These are phyloP conservation scores for Eilema caniola DNA, from an alignment of 2,888 invertebrate species.

Conservation along the genomic window DNA sequence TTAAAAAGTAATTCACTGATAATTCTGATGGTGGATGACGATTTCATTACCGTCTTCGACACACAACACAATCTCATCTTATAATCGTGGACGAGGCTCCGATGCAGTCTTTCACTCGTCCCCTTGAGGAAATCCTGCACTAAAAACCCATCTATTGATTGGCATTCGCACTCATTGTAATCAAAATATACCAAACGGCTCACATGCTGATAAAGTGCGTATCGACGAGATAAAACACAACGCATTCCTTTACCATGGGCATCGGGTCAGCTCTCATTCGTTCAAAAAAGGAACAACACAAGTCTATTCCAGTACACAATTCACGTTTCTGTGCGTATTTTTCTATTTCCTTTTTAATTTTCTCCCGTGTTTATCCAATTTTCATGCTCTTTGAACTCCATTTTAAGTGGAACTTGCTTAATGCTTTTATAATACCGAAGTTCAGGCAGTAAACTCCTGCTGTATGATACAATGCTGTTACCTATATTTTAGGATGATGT, in stretches of 20 bases:
- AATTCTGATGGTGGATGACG: too few relatives aligned
- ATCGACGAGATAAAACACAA: too few relatives aligned
- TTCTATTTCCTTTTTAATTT: slow-evolving; percentile 18
- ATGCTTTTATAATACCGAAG: background rate
- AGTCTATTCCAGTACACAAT: slow-evolving; percentile 14
- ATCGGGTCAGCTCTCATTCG: background rate
- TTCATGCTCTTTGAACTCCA: slow-evolving; percentile 15
- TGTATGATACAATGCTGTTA: background rate
- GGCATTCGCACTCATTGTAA: background rate
- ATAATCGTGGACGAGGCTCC: background rate
- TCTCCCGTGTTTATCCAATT: slow-evolving; percentile 17
- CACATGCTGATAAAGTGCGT: too few relatives aligned
- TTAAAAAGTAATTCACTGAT: too few relatives aligned
- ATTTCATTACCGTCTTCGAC: too few relatives aligned
- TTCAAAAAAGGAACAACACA: background rate
- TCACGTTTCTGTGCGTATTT: background rate
- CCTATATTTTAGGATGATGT: background rate
- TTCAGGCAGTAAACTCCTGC: background rate
- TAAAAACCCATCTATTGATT: background rate
- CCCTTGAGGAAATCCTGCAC: too few relatives aligned
- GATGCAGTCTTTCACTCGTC: too few relatives aligned
- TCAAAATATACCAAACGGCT: background rate
- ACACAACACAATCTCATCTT: too few relatives aligned
- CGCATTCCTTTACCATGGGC: background rate
- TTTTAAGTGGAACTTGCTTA: slow-evolving; percentile 9